phyloP scores from a whole-genome alignment of 2,113 vertebrate genomes.

The Chiloscyllium plagiosum region DNA sequence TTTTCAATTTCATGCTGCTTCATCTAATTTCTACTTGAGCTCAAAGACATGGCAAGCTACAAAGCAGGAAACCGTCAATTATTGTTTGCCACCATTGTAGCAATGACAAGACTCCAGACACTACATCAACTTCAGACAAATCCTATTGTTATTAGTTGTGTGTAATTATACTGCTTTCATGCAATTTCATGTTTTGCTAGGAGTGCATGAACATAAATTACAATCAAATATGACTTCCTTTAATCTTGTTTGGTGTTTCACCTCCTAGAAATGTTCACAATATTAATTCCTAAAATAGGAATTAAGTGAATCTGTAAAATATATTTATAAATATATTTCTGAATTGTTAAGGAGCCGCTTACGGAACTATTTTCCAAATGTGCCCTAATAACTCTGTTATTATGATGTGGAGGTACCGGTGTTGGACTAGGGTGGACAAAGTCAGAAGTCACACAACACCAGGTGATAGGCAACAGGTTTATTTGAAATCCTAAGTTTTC shows the following conservation, averaged over 20 bases:
- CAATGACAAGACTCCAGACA: background rate
- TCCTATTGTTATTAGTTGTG: background rate
- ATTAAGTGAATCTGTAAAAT: background rate
- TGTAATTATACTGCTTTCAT: background rate
- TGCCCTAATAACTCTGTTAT: background rate
- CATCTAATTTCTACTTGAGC: background rate
- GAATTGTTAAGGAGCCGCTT: background rate
- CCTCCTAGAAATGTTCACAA: background rate
- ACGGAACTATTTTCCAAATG: background rate
- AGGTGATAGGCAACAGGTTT: no score
- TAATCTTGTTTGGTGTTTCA: background rate
- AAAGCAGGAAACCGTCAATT: background rate
- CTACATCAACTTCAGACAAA: conserved; percentile 4
- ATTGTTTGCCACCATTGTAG: background rate
- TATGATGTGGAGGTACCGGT: no score
- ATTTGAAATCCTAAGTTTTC: no score
- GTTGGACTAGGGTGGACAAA: no score
- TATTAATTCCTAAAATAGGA: background rate
- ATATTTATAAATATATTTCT: background rate
- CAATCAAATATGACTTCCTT: background rate
- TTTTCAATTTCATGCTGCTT: background rate
- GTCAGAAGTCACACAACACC: no score
- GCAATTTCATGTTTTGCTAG: conserved; percentile 2
- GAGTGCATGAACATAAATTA: background rate
- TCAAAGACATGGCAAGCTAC: background rate